Evolutionary conservation across 2,797 vertebrate genomes (phyloP), one percentile per base, ranked within the genome.

Genomic region (Okamejei kenojei): DNA sequence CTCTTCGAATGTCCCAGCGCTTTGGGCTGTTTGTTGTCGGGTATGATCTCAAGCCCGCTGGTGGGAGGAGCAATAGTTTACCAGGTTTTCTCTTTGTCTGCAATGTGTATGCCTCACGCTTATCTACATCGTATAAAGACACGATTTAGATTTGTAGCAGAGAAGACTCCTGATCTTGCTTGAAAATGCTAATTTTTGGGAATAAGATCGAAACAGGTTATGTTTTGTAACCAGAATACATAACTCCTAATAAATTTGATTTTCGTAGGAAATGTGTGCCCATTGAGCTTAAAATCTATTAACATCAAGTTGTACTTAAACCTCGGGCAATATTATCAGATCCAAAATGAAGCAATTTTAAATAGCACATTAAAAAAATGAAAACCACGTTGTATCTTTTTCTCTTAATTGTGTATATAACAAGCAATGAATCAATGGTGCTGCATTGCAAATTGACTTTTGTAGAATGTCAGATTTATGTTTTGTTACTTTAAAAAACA

Each of bases 41-140:
- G n/a, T 86, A 58, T 86, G 82, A 65, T 65, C 63, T 86, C 63
- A 32, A 86, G 61, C 61, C 8, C 9, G 84, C 61, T 21, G 63
- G 63, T 88, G 61, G 84, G 84, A 88, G 84, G 61, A 68, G 65
- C n/a, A 13, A 32, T 35, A 68, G 63, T 65, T 54, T 32, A 35
- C 84, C n/a, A 32, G 63, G 17, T 68, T 88, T 88, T 88, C 84
- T 35, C 84, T 88, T 88, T 88, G 84, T 88, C 84, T 68, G 84
- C 84, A 88, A n/a, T 21, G 61, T 35, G 17, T 23, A 11, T 88
- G 63, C 17, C 11, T 35, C n/a, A 88, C 32, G 3, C 29, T 17
- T 68, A 7, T 35, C 84, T 35, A 7, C n/a, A 86, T 32, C 82
- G 32, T 17, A 65, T n/a, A 19, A 88, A 68, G 84, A 7, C 84